Evolutionary conservation across 2,113 vertebrate genomes (phyloP).

Genomic region (Stegostoma tigrinum): DNA sequence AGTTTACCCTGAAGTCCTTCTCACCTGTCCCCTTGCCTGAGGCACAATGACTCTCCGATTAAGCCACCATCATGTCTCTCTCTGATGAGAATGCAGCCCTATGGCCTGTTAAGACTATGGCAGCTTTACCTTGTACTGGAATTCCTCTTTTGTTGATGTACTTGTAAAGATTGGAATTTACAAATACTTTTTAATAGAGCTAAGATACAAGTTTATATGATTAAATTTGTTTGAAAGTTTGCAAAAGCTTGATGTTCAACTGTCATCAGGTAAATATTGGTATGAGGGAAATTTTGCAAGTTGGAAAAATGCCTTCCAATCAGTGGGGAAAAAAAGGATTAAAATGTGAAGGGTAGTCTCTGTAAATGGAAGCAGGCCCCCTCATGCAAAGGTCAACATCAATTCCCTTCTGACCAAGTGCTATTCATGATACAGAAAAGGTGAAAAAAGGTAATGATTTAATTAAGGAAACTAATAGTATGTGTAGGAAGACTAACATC

Average conservation of each 20-base stretch:
- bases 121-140: too few relatives aligned
- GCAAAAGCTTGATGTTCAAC: neutral
- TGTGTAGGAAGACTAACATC: neutral
- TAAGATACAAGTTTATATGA: neutral
- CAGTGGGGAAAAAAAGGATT: neutral
- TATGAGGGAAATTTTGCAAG: neutral
- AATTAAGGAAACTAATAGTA: neutral
- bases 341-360: neutral
- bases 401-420: neutral
- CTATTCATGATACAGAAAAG: neutral
- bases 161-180: neutral
- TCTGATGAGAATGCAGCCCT: too few relatives aligned
- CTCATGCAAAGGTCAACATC: neutral
- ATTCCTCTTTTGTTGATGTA: neutral
- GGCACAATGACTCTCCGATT: too few relatives aligned
- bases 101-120: too few relatives aligned
- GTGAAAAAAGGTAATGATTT: too few relatives aligned
- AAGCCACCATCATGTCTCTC: too few relatives aligned
- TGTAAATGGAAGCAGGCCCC: neutral
- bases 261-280: neutral
- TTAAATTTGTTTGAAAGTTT: neutral
- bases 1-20: too few relatives aligned
- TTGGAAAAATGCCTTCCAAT: neutral
- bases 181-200: neutral
- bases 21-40: too few relatives aligned